phyloP scores from a whole-genome alignment of 2,888 invertebrate genomes.

The Penaeus monodon region DNA sequence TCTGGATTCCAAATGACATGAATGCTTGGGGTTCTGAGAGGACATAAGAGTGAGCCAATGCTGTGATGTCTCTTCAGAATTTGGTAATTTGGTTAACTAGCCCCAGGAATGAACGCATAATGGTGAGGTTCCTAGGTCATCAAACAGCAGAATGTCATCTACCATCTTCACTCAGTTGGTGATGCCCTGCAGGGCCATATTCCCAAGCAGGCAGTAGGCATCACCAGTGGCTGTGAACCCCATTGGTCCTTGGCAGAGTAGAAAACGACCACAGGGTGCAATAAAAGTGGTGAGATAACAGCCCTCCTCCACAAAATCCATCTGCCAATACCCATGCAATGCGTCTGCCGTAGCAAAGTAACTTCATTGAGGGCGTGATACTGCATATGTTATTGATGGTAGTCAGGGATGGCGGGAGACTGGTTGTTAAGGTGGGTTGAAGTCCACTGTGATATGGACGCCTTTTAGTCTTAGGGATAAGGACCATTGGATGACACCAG shows the following conservation, averaged over 20 bases:
- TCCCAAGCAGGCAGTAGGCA: not conserved
- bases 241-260: not conserved
- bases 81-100: slow-evolving; percentile 7
- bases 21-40: not conserved
- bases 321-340: slow-evolving; percentile 18
- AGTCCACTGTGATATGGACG: not conserved
- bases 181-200: not conserved
- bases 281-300: slow-evolving; percentile 9
- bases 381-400: not conserved
- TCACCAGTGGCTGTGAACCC: slow-evolving; percentile 12
- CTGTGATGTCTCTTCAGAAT: not conserved
- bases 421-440: not conserved
- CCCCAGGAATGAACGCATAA: slow-evolving; percentile 8
- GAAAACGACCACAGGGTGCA: not conserved
- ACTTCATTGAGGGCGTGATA: not conserved
- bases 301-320: slow-evolving; percentile 12
- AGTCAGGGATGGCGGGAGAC: slow-evolving; percentile 3
- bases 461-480: not conserved
- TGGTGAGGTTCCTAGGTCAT: not conserved
- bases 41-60: not conserved
- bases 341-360: slow-evolving; percentile 2
- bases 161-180: not conserved
- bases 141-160: not conserved
- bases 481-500: not conserved
- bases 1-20: not conserved